Conservation (phyloP, 2,113 vertebrate genomes). For the Struthidea cinerea region DNA sequence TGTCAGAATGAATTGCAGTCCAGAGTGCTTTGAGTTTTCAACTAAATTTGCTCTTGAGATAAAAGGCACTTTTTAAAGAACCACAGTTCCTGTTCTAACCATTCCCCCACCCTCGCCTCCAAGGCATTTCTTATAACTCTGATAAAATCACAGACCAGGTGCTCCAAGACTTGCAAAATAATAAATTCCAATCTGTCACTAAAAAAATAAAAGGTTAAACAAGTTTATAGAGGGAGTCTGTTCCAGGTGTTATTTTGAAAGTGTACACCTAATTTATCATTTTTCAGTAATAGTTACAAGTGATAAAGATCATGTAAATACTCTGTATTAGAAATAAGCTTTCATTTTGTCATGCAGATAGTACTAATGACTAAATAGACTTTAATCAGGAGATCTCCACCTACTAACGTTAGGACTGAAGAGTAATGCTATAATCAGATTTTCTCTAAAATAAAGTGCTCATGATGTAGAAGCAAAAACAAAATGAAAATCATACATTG, state of each 20-base stretch:
- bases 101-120: constrained; percentile 54
- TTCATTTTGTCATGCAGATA: constrained; percentile 48
- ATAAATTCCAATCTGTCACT: constrained; percentile 85
- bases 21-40: constrained; percentile 67
- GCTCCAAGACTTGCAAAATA: constrained; percentile 84
- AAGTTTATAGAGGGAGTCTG: constrained; percentile 61
- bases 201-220: constrained; percentile 65
- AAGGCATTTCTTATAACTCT: constrained; percentile 73
- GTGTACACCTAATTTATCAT: constrained; percentile 63
- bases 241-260: constrained; percentile 80
- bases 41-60: constrained; percentile 58
- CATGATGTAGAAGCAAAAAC: not conserved
- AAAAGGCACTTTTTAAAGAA: constrained; percentile 71
- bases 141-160: constrained; percentile 88
- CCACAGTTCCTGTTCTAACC: constrained; percentile 43
- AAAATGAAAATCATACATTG: not conserved
- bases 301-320: constrained; percentile 74
- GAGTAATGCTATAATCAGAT: not conserved
- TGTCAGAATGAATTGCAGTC: constrained; percentile 82
- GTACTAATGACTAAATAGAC: constrained; percentile 53
- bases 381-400: not conserved
- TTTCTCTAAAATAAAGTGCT: not conserved
- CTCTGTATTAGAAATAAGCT: constrained; percentile 41
- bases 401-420: not conserved
- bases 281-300: constrained; percentile 63